Percentiles rank a stretch among this genome's conserved stretches.
Conservation (phyloP, 2,113 vertebrate genomes). For the Cyanoliseus patagonus region DNA sequence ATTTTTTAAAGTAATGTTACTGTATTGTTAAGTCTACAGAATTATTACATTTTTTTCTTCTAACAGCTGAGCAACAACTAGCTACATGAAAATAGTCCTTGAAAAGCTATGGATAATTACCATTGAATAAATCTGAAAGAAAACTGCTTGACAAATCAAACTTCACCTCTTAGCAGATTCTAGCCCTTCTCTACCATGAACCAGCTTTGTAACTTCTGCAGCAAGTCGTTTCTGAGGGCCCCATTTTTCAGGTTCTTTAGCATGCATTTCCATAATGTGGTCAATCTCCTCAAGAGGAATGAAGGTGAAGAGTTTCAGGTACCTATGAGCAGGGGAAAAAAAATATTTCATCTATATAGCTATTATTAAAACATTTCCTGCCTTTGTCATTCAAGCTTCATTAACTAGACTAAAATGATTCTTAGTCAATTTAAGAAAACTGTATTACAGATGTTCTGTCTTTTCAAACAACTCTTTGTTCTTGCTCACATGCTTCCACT, state of each 20-base stretch:
- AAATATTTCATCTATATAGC: background rate
- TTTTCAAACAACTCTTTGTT: background rate
- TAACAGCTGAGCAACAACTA: background rate
- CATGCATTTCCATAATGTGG: slow-evolving; percentile 88
- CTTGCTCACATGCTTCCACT: background rate
- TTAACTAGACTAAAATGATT: background rate
- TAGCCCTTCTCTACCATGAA: slow-evolving; percentile 92
- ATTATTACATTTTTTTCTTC: background rate
- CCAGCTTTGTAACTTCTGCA: slow-evolving; percentile 94
- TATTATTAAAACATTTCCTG: background rate
- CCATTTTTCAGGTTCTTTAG: slow-evolving; percentile 85
- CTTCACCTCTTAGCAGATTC: slow-evolving; percentile 91
- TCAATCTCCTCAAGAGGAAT: slow-evolving; percentile 89
- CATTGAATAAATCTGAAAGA: background rate
- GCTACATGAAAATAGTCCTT: background rate
- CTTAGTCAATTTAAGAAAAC: background rate
- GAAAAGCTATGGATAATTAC: background rate
- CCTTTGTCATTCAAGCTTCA: background rate
- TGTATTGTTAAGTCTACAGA: background rate
- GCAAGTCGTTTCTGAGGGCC: slow-evolving; percentile 91
- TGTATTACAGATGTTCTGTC: background rate
- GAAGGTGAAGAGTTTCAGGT: slow-evolving; percentile 94
- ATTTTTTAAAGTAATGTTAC: background rate
- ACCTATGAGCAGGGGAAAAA: slow-evolving; percentile 68
- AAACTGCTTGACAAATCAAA: background rate